A percentile compares a stretch with the other conserved stretches of the same genome.
These are phyloP conservation scores for Holocentrus rufus DNA, from an alignment of 2,797 vertebrate species.

Conservation along the genomic window DNA sequence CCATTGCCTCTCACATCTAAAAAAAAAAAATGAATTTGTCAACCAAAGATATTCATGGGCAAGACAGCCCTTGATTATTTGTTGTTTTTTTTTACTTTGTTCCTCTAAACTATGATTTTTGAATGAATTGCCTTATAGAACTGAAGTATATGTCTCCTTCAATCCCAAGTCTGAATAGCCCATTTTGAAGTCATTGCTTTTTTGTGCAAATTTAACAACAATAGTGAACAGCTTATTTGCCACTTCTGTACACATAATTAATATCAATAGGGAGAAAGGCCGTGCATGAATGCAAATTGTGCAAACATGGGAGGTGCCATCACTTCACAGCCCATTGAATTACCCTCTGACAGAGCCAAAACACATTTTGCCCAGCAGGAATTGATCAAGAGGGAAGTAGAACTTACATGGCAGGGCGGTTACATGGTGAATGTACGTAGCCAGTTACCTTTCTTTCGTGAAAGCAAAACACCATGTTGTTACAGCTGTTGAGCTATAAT, in stretches of 20 bases:
- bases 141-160: neutral
- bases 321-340: neutral
- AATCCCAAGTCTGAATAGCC: neutral
- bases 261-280: neutral
- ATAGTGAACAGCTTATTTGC: neutral
- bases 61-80: no score
- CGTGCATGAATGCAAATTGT: neutral
- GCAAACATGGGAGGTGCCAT: neutral
- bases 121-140: neutral
- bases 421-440: constrained; percentile 1
- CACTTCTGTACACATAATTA: neutral
- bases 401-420: neutral
- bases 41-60: no score
- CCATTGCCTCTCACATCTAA: no score
- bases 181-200: neutral
- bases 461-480: constrained; percentile 8
- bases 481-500: constrained; percentile 21
- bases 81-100: no score
- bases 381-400: neutral
- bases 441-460: constrained; percentile 17
- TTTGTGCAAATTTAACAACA: neutral
- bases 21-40: no score
- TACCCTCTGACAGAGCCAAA: neutral
- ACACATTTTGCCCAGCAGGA: neutral
- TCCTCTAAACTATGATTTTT: no score